Evolutionary conservation across 2,888 invertebrate species (phyloP), one percentile per base, ranked within the genome.

Genomic region (Cartodere bifasciata): DNA sequence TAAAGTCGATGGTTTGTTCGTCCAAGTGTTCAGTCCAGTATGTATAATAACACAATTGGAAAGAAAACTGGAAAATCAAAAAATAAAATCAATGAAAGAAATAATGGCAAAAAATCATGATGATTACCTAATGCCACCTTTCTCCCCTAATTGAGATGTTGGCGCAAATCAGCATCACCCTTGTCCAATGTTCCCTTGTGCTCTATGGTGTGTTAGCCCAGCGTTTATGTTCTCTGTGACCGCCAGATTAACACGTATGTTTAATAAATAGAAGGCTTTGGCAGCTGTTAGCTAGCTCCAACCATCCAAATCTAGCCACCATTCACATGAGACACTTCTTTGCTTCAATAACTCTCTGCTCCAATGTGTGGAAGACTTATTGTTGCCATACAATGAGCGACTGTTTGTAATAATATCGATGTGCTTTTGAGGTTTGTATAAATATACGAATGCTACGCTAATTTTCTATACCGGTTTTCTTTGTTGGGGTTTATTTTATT

Each of bases 391-490:
- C 57, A 48, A 54, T 49, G 46, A 56, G 59, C 35, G 58, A 58
- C 59, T 58, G 52, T 59, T 60, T 59, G 60, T 60, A 59, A 60
- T 58, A 60, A 60, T 60, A 59, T 58, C 59, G 60, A 59, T 60
- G 60, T 48, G 56, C 60, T 55, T 60, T 60, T 58, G 54, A 54
- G 56, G 57, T 50, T 49, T 46, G 45, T 44, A 46, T 48, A 50
- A 48, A 47, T 44, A 50, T 45, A 47, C 43, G 38, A 43, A 44
- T 42, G 43, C 32, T 28, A 33, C 33, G 31, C 32, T 33, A 33
- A 36, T 36, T 36, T 36, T 36, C 36, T 35, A 35, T 35, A 35
- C 35, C 21, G 35, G 35, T 35, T 31, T 35, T 11, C 28, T 23
- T 23, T 13, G 3, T 25, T 27, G 20, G 14, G 34, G 29, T 23